Evolutionary conservation across 2,797 vertebrate genomes (phyloP).

Genomic region (Liasis olivaceus): DNA sequence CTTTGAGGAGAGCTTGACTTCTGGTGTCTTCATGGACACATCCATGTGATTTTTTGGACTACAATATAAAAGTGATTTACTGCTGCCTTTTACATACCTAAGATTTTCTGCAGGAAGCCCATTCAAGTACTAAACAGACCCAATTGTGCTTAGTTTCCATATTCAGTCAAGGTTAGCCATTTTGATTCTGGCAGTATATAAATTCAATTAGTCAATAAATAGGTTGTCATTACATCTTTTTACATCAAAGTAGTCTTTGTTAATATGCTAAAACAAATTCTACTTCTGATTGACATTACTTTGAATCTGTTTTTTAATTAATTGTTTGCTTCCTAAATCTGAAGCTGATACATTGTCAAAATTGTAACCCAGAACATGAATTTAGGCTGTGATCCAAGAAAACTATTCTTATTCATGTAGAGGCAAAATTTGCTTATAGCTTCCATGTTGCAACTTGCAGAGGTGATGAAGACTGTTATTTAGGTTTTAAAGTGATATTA

Average conservation of each 20-base stretch:
- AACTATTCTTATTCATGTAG: background rate
- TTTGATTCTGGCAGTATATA: background rate
- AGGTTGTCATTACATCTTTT: background rate
- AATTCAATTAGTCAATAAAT: background rate
- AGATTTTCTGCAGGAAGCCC: background rate
- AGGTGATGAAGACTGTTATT: background rate
- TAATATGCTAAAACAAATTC: background rate
- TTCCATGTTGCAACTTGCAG: background rate
- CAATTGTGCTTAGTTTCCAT: background rate
- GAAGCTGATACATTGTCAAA: background rate
- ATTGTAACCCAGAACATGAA: background rate
- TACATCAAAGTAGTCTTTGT: background rate
- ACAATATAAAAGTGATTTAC: background rate
- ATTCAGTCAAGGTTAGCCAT: background rate
- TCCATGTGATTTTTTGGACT: background rate
- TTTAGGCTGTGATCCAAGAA: background rate
- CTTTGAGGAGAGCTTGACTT: background rate
- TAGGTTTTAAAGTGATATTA: background rate
- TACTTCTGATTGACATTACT: background rate
- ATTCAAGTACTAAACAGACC: background rate
- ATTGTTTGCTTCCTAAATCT: background rate
- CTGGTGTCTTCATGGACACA: background rate
- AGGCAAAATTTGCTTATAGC: background rate
- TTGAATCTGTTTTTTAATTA: constrained; percentile 12
- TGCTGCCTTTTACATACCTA: background rate